Evolutionary conservation across 2,113 vertebrate genomes (phyloP).

Genomic region (Gymnorhina tibicen): DNA sequence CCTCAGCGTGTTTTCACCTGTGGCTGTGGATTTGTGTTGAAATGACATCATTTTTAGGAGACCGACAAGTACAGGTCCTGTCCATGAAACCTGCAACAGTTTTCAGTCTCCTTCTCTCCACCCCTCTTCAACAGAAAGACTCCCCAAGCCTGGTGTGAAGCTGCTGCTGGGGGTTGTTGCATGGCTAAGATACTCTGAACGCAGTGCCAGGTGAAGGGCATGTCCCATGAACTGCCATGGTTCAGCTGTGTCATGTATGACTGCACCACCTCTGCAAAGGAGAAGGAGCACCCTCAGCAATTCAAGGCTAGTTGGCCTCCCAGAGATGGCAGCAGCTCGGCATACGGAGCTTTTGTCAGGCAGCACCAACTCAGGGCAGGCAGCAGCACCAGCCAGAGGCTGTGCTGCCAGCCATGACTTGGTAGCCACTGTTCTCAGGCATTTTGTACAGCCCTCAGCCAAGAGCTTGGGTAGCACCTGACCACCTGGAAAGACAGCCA

Average conservation of each 20-base stretch:
- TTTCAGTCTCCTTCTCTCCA: not conserved
- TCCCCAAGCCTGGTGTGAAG: not conserved
- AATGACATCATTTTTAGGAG: not conserved
- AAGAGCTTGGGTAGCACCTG: not conserved
- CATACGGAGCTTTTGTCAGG: not conserved
- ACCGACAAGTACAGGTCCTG: not conserved
- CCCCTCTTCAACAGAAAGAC: not conserved
- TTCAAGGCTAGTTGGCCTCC: not conserved
- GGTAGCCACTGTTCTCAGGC: not conserved
- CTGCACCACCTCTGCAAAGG: not conserved
- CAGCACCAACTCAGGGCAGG: not conserved
- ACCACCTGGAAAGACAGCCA: not conserved
- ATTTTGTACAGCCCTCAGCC: not conserved
- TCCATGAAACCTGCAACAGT: not conserved
- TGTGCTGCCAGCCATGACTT: accelerated
- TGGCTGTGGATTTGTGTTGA: not conserved
- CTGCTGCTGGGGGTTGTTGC: not conserved
- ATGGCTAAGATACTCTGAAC: not conserved
- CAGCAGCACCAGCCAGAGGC: not conserved
- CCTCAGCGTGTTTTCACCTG: accelerated
- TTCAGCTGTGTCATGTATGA: not conserved
- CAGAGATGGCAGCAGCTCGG: not conserved
- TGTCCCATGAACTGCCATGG: accelerated
- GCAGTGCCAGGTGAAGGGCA: not conserved
- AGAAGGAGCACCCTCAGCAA: not conserved